Evolutionary conservation across 1,140 invertebrate species (phyloP).

Genomic region (Physella acuta): DNA sequence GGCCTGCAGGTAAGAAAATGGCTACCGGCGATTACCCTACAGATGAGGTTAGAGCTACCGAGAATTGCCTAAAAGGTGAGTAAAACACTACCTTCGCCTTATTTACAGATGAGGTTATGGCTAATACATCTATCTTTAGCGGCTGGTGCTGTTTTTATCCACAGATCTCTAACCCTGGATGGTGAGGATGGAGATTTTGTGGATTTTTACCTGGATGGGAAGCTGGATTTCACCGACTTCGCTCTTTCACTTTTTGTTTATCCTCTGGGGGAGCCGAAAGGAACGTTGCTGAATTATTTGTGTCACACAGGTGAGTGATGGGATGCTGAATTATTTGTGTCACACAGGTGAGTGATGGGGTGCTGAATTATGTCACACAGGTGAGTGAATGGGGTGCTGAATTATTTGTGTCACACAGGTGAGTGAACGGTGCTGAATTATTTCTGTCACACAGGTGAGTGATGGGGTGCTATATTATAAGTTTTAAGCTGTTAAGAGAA

Average conservation of each 20-base stretch:
- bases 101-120: conserved; percentile 24
- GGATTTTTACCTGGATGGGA: conserved; percentile 23
- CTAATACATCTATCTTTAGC: neutral
- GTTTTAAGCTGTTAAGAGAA: conserved; percentile 26
- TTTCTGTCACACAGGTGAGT: conserved; percentile 28
- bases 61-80: conserved; percentile 25
- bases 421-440: conserved; percentile 29
- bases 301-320: conserved; percentile 29
- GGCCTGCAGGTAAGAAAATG: conserved; percentile 33
- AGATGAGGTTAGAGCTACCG: conserved; percentile 12
- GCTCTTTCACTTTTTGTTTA: conserved; percentile 30
- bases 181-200: conserved; percentile 19
- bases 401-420: conserved; percentile 27
- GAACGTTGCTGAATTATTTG: conserved; percentile 30
- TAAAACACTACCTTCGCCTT: conserved; percentile 19
- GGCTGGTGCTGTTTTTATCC: neutral
- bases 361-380: too few species aligned
- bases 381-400: conserved; percentile 11
- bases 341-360: conserved; percentile 25
- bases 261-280: conserved; percentile 23
- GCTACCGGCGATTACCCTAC: conserved; percentile 22
- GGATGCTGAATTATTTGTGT: conserved; percentile 30
- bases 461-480: too few species aligned
- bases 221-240: conserved; percentile 25
- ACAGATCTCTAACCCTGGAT: conserved; percentile 20